Evolutionary conservation across 2,113 vertebrate genomes (phyloP).

Genomic region (Malurus cyaneus): DNA sequence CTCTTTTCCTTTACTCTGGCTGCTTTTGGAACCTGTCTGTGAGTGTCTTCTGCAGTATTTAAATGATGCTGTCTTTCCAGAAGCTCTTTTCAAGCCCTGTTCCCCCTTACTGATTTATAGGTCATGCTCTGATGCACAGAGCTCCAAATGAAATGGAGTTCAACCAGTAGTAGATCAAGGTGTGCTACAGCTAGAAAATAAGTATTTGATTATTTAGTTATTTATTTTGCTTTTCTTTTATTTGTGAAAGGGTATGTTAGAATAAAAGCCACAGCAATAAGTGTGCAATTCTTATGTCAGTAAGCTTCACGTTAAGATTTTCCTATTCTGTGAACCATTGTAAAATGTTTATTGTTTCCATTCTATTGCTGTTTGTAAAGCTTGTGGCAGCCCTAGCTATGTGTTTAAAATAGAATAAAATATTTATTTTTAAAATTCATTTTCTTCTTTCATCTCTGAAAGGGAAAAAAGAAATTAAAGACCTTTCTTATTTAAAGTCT

Average conservation of each 20-base stretch:
- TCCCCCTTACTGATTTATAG: background rate
- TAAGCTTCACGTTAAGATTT: background rate
- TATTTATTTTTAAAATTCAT: background rate
- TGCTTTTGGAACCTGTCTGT: background rate
- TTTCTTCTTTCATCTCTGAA: background rate
- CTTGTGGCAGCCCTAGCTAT: background rate
- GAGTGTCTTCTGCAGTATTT: conserved; percentile 7
- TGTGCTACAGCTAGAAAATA: background rate
- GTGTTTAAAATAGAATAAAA: background rate
- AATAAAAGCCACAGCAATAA: background rate
- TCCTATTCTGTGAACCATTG: background rate
- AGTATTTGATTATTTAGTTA: background rate
- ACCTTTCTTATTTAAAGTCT: background rate
- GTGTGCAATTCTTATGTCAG: background rate
- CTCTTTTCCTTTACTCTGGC: background rate
- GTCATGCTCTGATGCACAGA: background rate
- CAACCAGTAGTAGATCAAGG: background rate
- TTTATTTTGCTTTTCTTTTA: background rate
- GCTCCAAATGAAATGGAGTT: background rate
- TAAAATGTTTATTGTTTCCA: background rate
- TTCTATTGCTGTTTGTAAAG: background rate
- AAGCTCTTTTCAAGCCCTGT: background rate
- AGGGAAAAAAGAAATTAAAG: background rate
- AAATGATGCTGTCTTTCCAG: background rate
- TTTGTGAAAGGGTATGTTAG: background rate